These are phyloP conservation scores for Pipistrellus nathusii DNA, from an alignment of 2,797 vertebrate genomes.

Conservation along the genomic window DNA sequence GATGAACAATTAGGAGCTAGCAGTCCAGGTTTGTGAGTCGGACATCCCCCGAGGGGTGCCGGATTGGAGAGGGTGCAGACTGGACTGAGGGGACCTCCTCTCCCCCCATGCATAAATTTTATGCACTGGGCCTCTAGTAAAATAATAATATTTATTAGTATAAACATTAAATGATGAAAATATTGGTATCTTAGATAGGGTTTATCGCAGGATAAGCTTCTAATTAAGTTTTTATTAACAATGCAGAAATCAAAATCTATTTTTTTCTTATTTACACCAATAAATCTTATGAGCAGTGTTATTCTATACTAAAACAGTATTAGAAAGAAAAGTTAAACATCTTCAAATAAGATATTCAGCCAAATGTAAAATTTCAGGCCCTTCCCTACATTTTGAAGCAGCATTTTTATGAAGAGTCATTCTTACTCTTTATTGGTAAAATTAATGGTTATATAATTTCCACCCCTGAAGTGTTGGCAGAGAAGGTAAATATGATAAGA, in stretches of 20 bases:
- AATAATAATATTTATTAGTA: background rate
- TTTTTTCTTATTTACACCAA: background rate
- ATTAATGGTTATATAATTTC: background rate
- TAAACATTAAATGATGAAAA: background rate
- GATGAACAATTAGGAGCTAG: too few relatives aligned
- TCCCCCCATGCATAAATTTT: too few relatives aligned
- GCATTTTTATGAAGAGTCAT: background rate
- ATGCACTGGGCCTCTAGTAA: background rate
- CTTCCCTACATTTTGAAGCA: background rate
- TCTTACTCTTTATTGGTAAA: background rate
- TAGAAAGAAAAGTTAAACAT: background rate
- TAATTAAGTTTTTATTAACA: conserved; percentile 31
- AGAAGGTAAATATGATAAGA: background rate
- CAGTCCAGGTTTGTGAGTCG: too few relatives aligned
- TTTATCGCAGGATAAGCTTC: background rate
- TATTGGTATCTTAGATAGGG: background rate
- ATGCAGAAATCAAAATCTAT: background rate
- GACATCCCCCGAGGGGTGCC: too few relatives aligned
- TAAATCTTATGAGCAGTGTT: background rate
- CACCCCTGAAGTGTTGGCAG: background rate
- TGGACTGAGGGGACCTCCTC: too few relatives aligned
- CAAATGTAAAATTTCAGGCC: background rate
- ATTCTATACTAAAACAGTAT: background rate
- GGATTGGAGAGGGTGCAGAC: too few relatives aligned
- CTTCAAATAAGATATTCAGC: background rate